Evolutionary conservation across 2,113 vertebrate genomes (phyloP), one percentile per base, ranked within the genome.

Genomic region (Saimiri boliviensis): DNA sequence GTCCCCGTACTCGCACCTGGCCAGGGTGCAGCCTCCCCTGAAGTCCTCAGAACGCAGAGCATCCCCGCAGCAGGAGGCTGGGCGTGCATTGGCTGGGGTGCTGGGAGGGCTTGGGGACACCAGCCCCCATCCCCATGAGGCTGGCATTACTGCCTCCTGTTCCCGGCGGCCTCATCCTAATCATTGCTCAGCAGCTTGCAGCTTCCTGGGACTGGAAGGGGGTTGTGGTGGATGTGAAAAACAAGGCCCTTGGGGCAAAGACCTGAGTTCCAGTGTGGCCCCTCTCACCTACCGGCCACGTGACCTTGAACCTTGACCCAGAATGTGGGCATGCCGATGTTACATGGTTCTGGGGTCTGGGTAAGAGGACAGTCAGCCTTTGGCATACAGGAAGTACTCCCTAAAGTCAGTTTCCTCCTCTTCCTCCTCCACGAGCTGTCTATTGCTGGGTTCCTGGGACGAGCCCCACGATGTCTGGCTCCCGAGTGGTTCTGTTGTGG

Each of bases 291-390:
- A 35, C 70, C 23, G 2, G 58, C 76, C 1, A 0, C 0, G 35
- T 54, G 66, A 42, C 49, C 66, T 11, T 35, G 54, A 66, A 1
- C 45, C 11, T 8, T 16, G 45, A 27, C 32, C 40, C 6, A 10
- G 76, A 11, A 0, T 0, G 0, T 12, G 37, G 71, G 35, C 2
- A 1, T 20, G 11, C 13, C 7, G 27, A 8, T 14, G 19, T 16
- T 5, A 7, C 66, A 14, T 40, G 70, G 16, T 16, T 19, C 19
- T 17, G 45, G 58, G 84, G 73, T 4, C n/a, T 25, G 2, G 0
- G 7, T 1, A 25, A 73, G 54, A 8, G 52, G 32, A 1, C 52
- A 30, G 73, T 35, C 77, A 8, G 12, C 37, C 73, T 37, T 23
- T 12, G 5, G 6, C 2, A 7, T 3, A 0, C 23, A 42, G 23